phyloP scores from a whole-genome alignment of 2,797 vertebrate species.

The Zalophus californianus region DNA sequence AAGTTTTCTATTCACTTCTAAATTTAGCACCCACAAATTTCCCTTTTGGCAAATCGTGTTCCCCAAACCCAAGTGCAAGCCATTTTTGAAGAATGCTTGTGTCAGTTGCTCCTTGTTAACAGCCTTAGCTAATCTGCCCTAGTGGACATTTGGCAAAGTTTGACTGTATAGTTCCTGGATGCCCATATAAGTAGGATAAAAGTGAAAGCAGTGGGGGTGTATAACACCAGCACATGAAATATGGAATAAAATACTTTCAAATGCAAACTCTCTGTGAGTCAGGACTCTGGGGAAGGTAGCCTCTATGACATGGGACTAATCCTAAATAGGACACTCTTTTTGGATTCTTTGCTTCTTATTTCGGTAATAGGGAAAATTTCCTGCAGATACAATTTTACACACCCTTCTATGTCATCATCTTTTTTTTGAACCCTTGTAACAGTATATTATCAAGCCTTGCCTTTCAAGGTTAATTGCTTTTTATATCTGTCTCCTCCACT shows the following conservation, averaged over 20 bases:
- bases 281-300: not conserved
- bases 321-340: not conserved
- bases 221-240: not conserved
- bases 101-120: conserved; percentile 37
- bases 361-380: not conserved
- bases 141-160: not conserved
- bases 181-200: not conserved
- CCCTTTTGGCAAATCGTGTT: conserved; percentile 52
- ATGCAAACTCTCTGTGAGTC: not conserved
- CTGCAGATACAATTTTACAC: not conserved
- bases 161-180: conserved; percentile 40
- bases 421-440: not conserved
- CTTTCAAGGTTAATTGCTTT: not conserved
- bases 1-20: conserved; percentile 76
- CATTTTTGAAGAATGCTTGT: conserved; percentile 58
- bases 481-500: not conserved
- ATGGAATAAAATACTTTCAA: conserved; percentile 1
- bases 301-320: not conserved
- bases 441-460: not conserved
- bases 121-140: conserved; percentile 2
- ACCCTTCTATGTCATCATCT: not conserved
- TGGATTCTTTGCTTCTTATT: not conserved
- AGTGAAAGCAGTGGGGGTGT: not conserved
- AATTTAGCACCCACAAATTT: conserved; percentile 76
- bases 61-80: not conserved